Evolutionary conservation across 2,797 vertebrate species (phyloP).

Genomic region (Crocodylus rhombifer): DNA sequence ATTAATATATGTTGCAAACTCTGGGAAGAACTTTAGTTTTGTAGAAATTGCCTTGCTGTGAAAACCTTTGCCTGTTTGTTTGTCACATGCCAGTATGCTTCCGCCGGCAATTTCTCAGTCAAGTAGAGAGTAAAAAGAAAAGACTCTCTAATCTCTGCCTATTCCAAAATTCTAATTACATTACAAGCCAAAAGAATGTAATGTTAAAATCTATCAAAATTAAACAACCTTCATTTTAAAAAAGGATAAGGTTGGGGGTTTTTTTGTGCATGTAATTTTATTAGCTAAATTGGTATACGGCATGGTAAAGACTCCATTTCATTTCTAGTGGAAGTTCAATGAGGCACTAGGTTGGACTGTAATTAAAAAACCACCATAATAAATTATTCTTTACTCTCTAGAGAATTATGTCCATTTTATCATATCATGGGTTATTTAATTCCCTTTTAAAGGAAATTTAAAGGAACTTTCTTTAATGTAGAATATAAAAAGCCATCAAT

Average conservation of each 20-base stretch:
- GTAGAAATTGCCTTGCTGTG: background rate
- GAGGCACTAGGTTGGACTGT: background rate
- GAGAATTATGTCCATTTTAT: background rate
- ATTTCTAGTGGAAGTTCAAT: background rate
- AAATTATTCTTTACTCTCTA: background rate
- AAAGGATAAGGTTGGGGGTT: background rate
- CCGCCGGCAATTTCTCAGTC: background rate
- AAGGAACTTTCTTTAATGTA: background rate
- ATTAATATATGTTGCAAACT: background rate
- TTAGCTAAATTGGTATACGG: background rate
- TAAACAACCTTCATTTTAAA: background rate
- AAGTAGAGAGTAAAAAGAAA: background rate
- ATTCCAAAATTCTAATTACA: background rate
- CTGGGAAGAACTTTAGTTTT: background rate
- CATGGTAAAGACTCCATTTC: background rate
- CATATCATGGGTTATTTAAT: accelerated
- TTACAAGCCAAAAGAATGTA: background rate
- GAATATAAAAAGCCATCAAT: background rate
- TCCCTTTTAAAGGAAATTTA: background rate
- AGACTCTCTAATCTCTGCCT: background rate
- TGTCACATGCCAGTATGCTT: background rate
- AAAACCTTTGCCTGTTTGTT: background rate
- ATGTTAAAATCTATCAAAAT: background rate
- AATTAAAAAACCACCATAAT: conserved; percentile 4
- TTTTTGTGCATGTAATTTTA: background rate